Base-by-base conservation (phyloP, 2,888 invertebrate genomes). In the Brachyopa scutellaris region DNA sequence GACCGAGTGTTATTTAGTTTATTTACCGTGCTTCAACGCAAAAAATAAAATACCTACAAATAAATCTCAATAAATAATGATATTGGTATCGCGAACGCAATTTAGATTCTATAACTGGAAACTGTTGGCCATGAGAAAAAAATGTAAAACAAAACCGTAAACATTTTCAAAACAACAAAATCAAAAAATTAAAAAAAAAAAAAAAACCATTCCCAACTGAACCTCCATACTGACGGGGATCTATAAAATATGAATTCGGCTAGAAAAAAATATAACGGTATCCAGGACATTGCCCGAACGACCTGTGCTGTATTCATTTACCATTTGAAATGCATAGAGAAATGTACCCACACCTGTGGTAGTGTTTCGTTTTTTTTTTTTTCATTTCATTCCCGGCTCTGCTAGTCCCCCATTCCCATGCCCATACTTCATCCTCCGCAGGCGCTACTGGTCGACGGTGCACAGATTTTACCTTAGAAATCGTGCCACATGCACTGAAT, bases 221-320 rank as follows among this genome's bases (percentile, higher is more conserved):
- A 26, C 33, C 21, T 8, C 7, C 9, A n/a, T 17, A 66, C 66
- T 31, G 31, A 53, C 13, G 19, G 29, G 53, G 47, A n/a, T 73
- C 69, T 67, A 80, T 80, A 57, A 80, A 80, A 80, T 80, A 80
- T 80, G 55, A 74, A 80, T 74, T 80, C 79, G 62, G 79, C 36
- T 74, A 49, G 55, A 55, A 62, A 73, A 62, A 26, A 26, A 6
- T 26, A 26, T 5, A 26, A 3, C 26, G 6, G 45, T 62, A 62
- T 62, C 53, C 36, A 21, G 59, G 66, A 73, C 64, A 66, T 31
- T 72, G 36, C 7, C 29, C 42, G 26, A 51, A 61, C 66, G 66
- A 45, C 15, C 29, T n/a, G 29, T 49, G 31, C 47, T n/a, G n/a
- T 55, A 47, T 45, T 61, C 53, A 36, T 42, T 59, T 33, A 45